Conservation (phyloP, 2,888 invertebrate species). For the Drosophila yooni region DNA sequence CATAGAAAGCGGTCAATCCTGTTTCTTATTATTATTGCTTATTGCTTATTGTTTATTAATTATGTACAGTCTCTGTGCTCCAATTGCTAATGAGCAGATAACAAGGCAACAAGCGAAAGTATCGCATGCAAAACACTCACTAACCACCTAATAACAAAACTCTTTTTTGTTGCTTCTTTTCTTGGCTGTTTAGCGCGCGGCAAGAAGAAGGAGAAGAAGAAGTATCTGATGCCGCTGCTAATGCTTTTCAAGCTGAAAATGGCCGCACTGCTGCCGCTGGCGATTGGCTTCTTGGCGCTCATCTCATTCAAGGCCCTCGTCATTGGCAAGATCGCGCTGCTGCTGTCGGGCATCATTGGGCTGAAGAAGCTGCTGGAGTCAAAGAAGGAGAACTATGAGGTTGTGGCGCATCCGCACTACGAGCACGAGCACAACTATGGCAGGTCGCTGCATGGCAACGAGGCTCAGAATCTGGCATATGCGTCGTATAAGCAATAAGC, state of each 20-base stretch:
- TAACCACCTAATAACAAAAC: constrained; percentile 13
- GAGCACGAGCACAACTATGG: constrained; percentile 88
- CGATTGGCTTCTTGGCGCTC: constrained; percentile 91
- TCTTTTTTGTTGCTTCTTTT: background rate
- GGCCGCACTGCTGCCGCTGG: constrained; percentile 91
- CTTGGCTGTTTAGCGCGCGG: constrained; percentile 87
- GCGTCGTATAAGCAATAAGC: constrained; percentile 86
- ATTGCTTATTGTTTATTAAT: constrained; percentile 48
- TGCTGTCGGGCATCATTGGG: constrained; percentile 90
- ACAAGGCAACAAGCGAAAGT: constrained; percentile 73
- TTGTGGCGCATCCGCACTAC: constrained; percentile 89
- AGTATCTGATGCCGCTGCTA: constrained; percentile 90
- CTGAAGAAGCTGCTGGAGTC: constrained; percentile 90
- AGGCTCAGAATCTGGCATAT: constrained; percentile 90
- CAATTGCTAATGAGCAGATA: constrained; percentile 72
- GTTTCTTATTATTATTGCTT: constrained; percentile 35
- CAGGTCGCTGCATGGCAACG: constrained; percentile 87
- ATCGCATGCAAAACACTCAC: constrained; percentile 49
- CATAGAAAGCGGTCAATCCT: constrained; percentile 78
- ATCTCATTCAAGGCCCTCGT: constrained; percentile 93
- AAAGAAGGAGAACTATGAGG: constrained; percentile 91
- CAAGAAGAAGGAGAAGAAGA: constrained; percentile 92
- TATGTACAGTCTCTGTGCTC: constrained; percentile 59
- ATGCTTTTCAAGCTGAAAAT: constrained; percentile 92
- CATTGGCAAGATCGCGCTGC: constrained; percentile 92